phyloP scores from a whole-genome alignment of 2,888 invertebrate genomes.

The Ochropacha duplaris region DNA sequence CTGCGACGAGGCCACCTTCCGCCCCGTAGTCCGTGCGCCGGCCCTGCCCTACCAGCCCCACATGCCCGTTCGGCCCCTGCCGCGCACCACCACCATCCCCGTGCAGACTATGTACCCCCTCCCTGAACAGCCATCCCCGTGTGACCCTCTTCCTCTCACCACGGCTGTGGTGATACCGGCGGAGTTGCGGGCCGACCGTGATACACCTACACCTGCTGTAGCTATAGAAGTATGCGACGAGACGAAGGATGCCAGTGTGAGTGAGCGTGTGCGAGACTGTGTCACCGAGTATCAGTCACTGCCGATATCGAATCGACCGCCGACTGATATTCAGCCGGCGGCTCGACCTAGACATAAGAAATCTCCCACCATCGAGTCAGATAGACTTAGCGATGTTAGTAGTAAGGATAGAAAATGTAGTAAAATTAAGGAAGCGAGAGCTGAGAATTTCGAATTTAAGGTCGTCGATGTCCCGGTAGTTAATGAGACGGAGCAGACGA shows the following conservation, averaged over 20 bases:
- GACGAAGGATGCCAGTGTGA: constrained; percentile 32
- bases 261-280: constrained; percentile 37
- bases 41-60: constrained; percentile 62
- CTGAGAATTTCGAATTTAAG: constrained; percentile 9
- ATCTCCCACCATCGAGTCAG: constrained; percentile 63
- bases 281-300: constrained; percentile 55
- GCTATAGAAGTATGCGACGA: constrained; percentile 14
- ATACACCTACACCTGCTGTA: constrained; percentile 6
- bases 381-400: constrained; percentile 56
- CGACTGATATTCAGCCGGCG: constrained; percentile 68
- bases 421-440: constrained; percentile 21
- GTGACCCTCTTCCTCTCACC: constrained; percentile 27
- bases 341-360: constrained; percentile 59
- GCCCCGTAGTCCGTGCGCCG: constrained; percentile 84
- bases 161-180: constrained; percentile 38
- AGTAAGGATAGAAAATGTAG: constrained; percentile 45
- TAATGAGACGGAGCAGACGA: background rate
- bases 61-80: constrained; percentile 56
- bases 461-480: background rate
- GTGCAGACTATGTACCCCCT: constrained; percentile 41
- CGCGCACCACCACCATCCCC: constrained; percentile 66
- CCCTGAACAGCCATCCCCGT: constrained; percentile 32
- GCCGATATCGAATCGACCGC: constrained; percentile 54
- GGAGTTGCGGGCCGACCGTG: constrained; percentile 24
- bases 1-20: constrained; percentile 87